A percentile compares a stretch with the other conserved stretches of the same genome.
These are phyloP conservation scores for Oxyura jamaicensis DNA, from an alignment of 2,113 vertebrate species.

Conservation along the genomic window DNA sequence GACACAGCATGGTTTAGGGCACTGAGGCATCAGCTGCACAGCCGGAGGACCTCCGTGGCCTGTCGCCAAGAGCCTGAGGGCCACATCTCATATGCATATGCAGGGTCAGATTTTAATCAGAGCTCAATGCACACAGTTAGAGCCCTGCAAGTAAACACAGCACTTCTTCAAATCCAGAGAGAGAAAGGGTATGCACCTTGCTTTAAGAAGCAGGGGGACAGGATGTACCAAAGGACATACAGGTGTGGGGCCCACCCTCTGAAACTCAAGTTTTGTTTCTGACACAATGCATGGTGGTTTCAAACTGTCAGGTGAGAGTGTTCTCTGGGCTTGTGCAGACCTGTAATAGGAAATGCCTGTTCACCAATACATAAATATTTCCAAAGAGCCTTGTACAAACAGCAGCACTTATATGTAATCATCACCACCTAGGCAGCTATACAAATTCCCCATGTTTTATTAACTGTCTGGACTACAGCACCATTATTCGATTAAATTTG, in stretches of 20 bases:
- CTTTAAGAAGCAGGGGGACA: background rate
- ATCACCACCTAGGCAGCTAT: background rate
- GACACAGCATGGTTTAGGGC: background rate
- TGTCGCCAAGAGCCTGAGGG: fast-evolving
- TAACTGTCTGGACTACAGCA: background rate
- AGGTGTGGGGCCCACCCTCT: background rate
- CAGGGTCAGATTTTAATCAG: background rate
- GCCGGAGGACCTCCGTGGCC: fast-evolving
- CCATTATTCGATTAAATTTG: background rate
- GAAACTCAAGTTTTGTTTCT: background rate
- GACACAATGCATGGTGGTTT: fast-evolving
- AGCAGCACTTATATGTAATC: background rate
- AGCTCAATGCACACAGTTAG: background rate
- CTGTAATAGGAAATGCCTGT: background rate
- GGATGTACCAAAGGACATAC: fast-evolving
- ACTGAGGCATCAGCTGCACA: background rate
- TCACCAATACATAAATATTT: background rate
- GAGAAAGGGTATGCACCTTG: fast-evolving
- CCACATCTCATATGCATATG: background rate
- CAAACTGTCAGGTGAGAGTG: background rate
- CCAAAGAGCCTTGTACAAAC: background rate
- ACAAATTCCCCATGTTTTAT: background rate
- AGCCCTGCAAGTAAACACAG: background rate
- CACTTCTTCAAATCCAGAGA: background rate
- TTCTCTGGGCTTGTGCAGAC: background rate